Evolutionary conservation across 2,113 vertebrate genomes (phyloP).

Genomic region (Mastomys natalensis): DNA sequence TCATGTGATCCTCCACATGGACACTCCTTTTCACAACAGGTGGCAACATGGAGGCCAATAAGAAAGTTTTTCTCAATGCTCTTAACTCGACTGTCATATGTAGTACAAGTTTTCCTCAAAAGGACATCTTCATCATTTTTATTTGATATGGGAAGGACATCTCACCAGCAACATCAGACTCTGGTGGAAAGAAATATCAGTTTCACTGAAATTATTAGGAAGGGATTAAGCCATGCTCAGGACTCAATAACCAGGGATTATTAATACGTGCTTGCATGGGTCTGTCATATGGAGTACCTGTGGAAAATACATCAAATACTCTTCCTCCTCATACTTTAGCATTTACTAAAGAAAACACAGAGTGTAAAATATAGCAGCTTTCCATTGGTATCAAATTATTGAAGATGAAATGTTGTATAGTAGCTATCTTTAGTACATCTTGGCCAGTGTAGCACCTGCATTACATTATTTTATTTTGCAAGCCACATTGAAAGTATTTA

Average conservation of each 20-base stretch:
- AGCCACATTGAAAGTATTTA: neutral
- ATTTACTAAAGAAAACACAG: neutral
- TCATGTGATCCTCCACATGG: rapidly evolving
- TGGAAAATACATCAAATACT: neutral
- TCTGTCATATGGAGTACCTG: neutral
- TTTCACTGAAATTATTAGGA: neutral
- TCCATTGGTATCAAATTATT: neutral
- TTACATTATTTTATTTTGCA: neutral
- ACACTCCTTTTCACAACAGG: rapidly evolving
- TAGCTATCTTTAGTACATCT: neutral
- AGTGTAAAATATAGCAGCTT: neutral
- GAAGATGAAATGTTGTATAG: neutral
- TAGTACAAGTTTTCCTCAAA: neutral
- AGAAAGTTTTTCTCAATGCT: neutral
- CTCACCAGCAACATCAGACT: neutral
- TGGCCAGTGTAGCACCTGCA: neutral
- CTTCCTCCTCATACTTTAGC: neutral
- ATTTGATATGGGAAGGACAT: too few species aligned
- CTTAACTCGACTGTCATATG: too few species aligned
- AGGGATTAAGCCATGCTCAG: neutral
- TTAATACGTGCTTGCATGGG: neutral
- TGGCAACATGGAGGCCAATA: neutral
- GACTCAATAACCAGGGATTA: neutral
- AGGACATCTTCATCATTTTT: neutral
- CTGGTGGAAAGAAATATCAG: neutral